A percentile compares a stretch with the other conserved stretches of the same genome.
phyloP scores from a whole-genome alignment of 2,797 vertebrate genomes.

The Molossus molossus region DNA sequence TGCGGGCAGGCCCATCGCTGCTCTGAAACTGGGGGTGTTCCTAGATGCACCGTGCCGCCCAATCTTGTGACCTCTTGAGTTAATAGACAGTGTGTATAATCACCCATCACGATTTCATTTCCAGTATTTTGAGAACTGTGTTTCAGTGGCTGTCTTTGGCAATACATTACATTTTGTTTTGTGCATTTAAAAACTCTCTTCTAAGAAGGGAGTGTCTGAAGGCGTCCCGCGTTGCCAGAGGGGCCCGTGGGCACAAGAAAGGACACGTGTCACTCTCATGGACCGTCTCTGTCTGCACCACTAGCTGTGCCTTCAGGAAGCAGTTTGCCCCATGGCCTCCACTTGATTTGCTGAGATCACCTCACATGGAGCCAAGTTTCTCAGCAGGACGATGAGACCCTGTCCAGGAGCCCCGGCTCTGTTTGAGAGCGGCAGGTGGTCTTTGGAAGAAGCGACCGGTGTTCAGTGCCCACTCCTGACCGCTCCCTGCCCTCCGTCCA shows the following conservation, averaged over 20 bases:
- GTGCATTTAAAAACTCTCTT: not conserved
- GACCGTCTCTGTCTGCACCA: not conserved
- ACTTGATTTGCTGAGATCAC: not conserved
- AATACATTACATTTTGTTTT: slow-evolving; percentile 15
- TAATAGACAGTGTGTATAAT: not conserved
- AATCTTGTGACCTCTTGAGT: not conserved
- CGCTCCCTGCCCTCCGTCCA: not conserved
- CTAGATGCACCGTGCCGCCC: not conserved
- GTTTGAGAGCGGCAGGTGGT: not conserved
- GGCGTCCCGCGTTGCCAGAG: not conserved
- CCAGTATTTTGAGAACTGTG: slow-evolving; percentile 49
- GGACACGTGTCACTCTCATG: rapidly evolving
- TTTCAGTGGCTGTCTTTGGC: slow-evolving; percentile 11
- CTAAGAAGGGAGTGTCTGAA: not conserved
- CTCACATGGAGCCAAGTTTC: not conserved
- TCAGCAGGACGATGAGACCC: not conserved
- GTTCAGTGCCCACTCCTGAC: not conserved
- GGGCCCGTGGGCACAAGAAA: rapidly evolving
- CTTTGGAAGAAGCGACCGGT: not conserved
- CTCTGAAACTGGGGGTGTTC: not conserved
- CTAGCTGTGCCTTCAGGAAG: not conserved
- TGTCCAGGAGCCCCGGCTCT: not conserved
- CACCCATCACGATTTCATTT: not conserved
- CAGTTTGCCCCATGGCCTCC: rapidly evolving
- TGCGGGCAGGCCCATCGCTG: not conserved